These are phyloP conservation scores for Scaptomyza hsui DNA, from an alignment of 1,140 invertebrate species.

Conservation along the genomic window DNA sequence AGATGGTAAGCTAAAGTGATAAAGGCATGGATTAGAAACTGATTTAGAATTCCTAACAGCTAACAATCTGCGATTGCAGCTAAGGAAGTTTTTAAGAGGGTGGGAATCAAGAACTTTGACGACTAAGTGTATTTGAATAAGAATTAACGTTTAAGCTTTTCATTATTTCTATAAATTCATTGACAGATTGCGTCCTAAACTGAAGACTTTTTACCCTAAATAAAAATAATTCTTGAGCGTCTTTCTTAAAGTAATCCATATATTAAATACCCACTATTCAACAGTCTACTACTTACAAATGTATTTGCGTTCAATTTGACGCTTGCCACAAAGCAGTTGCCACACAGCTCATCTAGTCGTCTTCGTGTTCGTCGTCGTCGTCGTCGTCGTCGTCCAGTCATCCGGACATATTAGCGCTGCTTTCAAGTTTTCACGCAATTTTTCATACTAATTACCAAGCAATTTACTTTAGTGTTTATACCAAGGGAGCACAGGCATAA, in stretches of 20 bases:
- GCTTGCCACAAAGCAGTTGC: background rate
- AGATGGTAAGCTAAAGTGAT: conserved; percentile 2
- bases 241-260: background rate
- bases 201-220: too few relatives aligned
- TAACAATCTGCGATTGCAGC: conserved; percentile 22
- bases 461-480: conserved; percentile 81
- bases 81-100: conserved; percentile 1
- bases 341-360: conserved; percentile 12
- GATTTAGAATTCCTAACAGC: conserved; percentile 10
- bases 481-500: conserved; percentile 2
- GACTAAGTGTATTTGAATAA: too few relatives aligned
- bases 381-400: background rate
- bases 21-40: conserved; percentile 26
- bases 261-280: background rate
- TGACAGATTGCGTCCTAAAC: too few relatives aligned
- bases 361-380: background rate
- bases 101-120: background rate
- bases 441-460: conserved; percentile 81
- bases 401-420: conserved; percentile 17
- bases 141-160: too few relatives aligned
- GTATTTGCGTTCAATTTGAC: conserved; percentile 17
- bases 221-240: too few relatives aligned
- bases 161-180: too few relatives aligned
- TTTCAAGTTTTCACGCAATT: conserved; percentile 66
- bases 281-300: conserved; percentile 3